Percentiles rank a stretch among this genome's conserved stretches.
Conservation (phyloP, 2,888 invertebrate species). For the Macrostomum cliftonense region DNA sequence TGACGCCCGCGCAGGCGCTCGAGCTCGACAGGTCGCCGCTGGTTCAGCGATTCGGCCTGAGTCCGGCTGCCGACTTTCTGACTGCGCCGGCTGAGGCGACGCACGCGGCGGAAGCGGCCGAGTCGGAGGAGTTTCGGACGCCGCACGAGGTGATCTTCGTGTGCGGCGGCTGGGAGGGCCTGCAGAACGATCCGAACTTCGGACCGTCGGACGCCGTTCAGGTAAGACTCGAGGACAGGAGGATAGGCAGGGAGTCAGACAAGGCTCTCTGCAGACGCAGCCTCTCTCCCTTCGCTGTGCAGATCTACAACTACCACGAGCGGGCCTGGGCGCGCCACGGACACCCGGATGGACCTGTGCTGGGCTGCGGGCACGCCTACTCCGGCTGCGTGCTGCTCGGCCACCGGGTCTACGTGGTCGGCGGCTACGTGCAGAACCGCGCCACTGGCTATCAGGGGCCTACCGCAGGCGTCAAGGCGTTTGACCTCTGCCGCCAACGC, state of each 20-base stretch:
- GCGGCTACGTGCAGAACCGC: constrained; percentile 1
- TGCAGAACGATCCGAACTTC: constrained; percentile 21
- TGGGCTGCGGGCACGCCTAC: constrained; percentile 17
- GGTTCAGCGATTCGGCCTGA: too few species aligned
- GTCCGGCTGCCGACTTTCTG: too few species aligned
- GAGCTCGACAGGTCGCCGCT: too few species aligned
- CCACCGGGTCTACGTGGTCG: constrained; percentile 5
- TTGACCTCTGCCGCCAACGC: constrained; percentile 8
- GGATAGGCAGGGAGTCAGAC: too few species aligned
- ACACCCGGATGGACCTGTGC: constrained; percentile 13
- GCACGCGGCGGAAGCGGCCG: too few species aligned
- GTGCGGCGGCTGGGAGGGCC: constrained; percentile 58
- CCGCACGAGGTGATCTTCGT: constrained; percentile 74
- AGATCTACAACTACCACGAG: too few species aligned
- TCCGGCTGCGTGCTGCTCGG: constrained; percentile 7
- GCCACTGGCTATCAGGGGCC: constrained; percentile 1
- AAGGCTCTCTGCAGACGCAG: too few species aligned
- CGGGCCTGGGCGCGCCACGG: too few species aligned
- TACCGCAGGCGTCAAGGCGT: constrained; percentile 3
- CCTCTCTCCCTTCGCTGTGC: too few species aligned
- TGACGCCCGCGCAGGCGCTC: too few species aligned
- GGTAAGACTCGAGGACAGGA: too few species aligned
- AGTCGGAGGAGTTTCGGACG: constrained; percentile 41
- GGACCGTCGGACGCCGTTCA: constrained; percentile 42
- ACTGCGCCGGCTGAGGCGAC: too few species aligned